phyloP scores from a whole-genome alignment of 2,797 vertebrate species.

The Delichon dasypus region DNA sequence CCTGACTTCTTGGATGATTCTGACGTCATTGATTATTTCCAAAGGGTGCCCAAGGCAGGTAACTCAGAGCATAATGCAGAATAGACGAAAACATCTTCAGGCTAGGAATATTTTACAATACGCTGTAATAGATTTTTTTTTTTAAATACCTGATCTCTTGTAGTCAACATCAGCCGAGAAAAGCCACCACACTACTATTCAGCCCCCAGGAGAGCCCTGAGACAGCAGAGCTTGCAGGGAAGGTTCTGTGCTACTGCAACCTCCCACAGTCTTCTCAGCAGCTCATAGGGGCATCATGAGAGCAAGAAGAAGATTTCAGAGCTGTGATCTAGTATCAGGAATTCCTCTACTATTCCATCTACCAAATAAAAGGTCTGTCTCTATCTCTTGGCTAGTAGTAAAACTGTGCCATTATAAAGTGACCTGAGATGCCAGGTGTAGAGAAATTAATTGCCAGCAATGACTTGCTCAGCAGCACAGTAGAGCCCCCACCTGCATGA shows the following conservation, averaged over 20 bases:
- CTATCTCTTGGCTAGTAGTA: neutral
- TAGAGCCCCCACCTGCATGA: neutral
- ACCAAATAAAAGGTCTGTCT: neutral
- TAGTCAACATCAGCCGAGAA: neutral
- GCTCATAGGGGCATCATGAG: accelerated
- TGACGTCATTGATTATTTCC: neutral
- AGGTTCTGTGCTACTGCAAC: neutral
- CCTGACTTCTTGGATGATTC: neutral
- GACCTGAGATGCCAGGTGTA: neutral
- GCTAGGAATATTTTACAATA: neutral
- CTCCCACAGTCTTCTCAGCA: neutral
- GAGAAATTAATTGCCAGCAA: neutral
- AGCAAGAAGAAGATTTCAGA: neutral
- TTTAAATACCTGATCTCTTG: neutral
- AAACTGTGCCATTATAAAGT: neutral
- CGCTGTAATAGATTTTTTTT: too few species aligned
- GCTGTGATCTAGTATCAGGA: neutral
- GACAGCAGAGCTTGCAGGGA: neutral
- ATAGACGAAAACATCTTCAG: neutral
- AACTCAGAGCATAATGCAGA: neutral
- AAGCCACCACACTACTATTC: neutral
- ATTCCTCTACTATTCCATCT: neutral
- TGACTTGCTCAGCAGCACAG: neutral
- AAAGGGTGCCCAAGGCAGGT: neutral
- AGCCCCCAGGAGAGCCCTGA: neutral